phyloP scores from a whole-genome alignment of 2,888 invertebrate species.

The Lepidochitona cinerea region DNA sequence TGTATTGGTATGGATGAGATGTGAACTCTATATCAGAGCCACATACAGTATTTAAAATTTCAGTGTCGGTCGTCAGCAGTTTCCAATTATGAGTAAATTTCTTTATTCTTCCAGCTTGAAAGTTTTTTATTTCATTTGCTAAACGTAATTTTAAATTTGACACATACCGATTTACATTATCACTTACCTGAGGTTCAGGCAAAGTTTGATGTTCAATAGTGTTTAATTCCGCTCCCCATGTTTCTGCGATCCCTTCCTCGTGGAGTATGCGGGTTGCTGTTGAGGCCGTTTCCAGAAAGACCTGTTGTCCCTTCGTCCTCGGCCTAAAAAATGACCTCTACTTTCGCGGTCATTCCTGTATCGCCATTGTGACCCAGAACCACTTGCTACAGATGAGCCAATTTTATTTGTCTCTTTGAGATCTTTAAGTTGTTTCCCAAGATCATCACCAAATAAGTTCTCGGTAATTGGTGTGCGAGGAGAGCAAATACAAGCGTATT shows the following conservation, averaged over 20 bases:
- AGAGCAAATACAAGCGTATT: neutral
- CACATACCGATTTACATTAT: neutral
- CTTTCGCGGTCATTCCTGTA: neutral
- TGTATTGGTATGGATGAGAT: neutral
- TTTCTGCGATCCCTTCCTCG: neutral
- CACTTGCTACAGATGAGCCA: neutral
- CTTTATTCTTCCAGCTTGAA: neutral
- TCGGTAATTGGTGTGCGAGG: neutral
- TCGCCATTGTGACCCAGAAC: too few relatives aligned
- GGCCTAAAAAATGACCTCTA: neutral
- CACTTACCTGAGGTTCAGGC: neutral
- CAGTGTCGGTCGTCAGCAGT: neutral
- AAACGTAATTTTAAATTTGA: neutral
- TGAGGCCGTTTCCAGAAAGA: too few relatives aligned
- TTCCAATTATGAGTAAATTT: neutral
- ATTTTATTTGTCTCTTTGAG: neutral
- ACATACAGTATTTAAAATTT: slow-evolving; percentile 15
- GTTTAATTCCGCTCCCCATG: neutral
- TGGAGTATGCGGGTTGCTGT: neutral
- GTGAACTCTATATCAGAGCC: slow-evolving; percentile 18
- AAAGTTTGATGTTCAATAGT: neutral
- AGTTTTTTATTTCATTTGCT: neutral
- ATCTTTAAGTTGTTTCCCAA: neutral
- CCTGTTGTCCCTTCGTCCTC: neutral
- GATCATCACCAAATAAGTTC: neutral